Conservation (phyloP, 2,797 vertebrate genomes). For the Apogon talboti region DNA sequence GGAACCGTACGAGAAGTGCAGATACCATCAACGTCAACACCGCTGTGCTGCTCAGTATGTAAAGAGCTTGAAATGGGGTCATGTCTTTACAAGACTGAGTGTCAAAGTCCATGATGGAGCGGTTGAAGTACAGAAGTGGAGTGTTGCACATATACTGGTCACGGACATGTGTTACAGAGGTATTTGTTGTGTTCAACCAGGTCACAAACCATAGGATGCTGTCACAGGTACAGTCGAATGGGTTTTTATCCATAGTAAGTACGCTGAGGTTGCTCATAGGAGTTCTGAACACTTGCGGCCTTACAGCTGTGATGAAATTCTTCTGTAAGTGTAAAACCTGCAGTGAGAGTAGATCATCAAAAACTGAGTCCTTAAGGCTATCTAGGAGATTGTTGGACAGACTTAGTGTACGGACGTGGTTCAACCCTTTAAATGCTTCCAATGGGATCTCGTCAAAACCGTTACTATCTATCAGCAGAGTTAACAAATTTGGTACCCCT, state of each 20-base stretch:
- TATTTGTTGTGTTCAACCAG: conserved; percentile 89
- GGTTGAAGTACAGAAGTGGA: conserved; percentile 87
- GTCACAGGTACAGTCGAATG: conserved; percentile 97
- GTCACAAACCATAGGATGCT: conserved; percentile 93
- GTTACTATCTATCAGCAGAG: conserved; percentile 89
- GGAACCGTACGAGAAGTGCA: conserved; percentile 86
- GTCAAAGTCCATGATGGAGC: conserved; percentile 86
- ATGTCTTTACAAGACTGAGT: conserved; percentile 90
- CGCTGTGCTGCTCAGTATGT: conserved; percentile 79
- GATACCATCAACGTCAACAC: conserved; percentile 76
- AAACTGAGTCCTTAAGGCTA: conserved; percentile 82
- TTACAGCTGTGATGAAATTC: conserved; percentile 91
- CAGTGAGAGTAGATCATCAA: conserved; percentile 86
- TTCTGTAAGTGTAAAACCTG: conserved; percentile 86
- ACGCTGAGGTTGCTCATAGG: conserved; percentile 84
- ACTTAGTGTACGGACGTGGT: conserved; percentile 81
- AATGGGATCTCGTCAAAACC: conserved; percentile 93
- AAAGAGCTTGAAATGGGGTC: conserved; percentile 88
- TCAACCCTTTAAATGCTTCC: conserved; percentile 82
- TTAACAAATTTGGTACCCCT: conserved; percentile 73
- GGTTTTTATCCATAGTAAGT: conserved; percentile 90
- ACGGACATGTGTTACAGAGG: conserved; percentile 74
- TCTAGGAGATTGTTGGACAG: conserved; percentile 90
- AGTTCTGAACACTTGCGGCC: conserved; percentile 84
- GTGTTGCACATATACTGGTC: conserved; percentile 93